Evolutionary conservation across 37 sponge, comb jelly and placozoan genomes (phyloP).

Genomic region (Cladorhizidae sp.): DNA sequence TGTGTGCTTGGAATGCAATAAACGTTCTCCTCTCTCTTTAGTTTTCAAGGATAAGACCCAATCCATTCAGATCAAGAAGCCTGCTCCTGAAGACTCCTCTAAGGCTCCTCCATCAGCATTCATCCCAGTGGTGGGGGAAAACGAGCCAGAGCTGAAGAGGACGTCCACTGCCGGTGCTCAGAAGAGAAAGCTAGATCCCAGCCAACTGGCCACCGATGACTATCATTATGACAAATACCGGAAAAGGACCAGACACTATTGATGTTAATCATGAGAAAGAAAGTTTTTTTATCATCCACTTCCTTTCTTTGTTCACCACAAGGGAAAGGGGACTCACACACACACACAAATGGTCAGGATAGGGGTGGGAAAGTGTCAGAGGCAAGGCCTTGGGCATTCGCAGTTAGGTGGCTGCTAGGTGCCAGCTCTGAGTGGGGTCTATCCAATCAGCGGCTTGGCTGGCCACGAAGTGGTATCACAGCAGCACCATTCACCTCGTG

Average conservation of each 20-base stretch:
- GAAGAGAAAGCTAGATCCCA: conserved; percentile 56
- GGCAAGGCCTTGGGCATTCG: too few species aligned
- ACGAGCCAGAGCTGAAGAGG: conserved; percentile 64
- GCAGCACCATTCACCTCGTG: too few species aligned
- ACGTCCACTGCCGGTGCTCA: conserved; percentile 1
- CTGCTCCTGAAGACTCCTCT: conserved; percentile 3
- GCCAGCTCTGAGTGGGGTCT: too few species aligned
- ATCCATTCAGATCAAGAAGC: neutral
- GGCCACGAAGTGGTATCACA: too few species aligned
- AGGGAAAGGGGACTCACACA: too few species aligned
- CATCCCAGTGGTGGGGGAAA: conserved; percentile 83
- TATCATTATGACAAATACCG: conserved; percentile 90
- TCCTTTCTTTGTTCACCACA: neutral
- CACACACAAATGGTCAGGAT: too few species aligned
- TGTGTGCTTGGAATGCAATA: neutral
- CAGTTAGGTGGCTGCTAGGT: too few species aligned
- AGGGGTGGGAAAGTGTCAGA: too few species aligned
- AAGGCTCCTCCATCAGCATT: conserved; percentile 24
- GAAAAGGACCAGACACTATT: conserved; percentile 63
- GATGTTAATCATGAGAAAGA: neutral
- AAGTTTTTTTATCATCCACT: neutral
- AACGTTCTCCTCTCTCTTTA: neutral
- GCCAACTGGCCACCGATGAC: conserved; percentile 85
- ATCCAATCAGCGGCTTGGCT: too few species aligned
- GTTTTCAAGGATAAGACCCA: conserved; percentile 53